These are phyloP conservation scores for Gonocerus acuteangulatus DNA, from an alignment of 2,888 invertebrate genomes.

Conservation along the genomic window DNA sequence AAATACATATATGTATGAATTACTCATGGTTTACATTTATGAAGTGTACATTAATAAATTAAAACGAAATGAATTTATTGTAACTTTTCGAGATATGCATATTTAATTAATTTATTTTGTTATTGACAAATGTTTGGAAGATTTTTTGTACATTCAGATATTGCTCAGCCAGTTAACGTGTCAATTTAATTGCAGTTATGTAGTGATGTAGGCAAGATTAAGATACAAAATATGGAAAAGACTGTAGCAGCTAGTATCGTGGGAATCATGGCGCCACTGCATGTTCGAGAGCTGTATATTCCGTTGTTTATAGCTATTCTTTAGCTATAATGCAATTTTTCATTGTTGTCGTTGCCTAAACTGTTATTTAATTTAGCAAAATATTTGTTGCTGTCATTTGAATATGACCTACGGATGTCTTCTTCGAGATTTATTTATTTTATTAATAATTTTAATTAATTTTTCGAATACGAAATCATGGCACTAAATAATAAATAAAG, in stretches of 20 bases:
- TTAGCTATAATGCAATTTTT: neutral
- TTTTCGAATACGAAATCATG: neutral
- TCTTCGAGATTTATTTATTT: neutral
- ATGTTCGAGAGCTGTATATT: neutral
- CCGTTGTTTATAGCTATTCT: neutral
- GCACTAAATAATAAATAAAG: conserved; percentile 4
- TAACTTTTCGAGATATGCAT: conserved; percentile 26
- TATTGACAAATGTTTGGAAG: conserved; percentile 25
- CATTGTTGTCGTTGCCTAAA: neutral
- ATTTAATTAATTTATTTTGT: conserved; percentile 30
- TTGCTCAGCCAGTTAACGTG: conserved; percentile 35
- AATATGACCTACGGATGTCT: no score
- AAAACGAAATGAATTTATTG: conserved; percentile 28
- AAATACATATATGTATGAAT: conserved; percentile 31
- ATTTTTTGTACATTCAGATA: conserved; percentile 30
- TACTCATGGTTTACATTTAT: conserved; percentile 21
- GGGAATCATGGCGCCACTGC: conserved; percentile 12
- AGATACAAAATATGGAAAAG: conserved; percentile 14
- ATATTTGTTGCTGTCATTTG: neutral
- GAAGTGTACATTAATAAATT: conserved; percentile 26
- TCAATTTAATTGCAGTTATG: conserved; percentile 35
- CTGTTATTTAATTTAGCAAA: neutral
- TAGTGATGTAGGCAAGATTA: conserved; percentile 20
- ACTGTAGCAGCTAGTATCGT: conserved; percentile 16
- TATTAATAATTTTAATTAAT: neutral